Evolutionary conservation across 2,113 vertebrate genomes (phyloP).

Genomic region (Origma solitaria): DNA sequence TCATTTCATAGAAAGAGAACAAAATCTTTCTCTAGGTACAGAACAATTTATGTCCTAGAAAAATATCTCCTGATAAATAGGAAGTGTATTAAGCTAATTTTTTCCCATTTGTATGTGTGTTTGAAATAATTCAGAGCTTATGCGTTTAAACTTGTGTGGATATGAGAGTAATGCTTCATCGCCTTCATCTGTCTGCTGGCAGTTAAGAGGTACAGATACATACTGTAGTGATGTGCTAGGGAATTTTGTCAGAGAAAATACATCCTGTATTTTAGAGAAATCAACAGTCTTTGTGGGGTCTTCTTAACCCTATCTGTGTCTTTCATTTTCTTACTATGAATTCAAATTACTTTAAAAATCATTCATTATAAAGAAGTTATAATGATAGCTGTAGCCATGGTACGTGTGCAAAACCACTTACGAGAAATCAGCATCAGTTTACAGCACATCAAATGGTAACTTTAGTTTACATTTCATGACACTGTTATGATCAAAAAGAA

Average conservation of each 20-base stretch:
- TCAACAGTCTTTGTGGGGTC: fast-evolving
- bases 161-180: not conserved
- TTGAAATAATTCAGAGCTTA: not conserved
- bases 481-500: not conserved
- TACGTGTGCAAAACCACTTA: not conserved
- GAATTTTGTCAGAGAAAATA: not conserved
- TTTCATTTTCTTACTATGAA: not conserved
- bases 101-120: not conserved
- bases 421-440: not conserved
- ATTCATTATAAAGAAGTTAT: not conserved
- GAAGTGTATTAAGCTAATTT: not conserved
- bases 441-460: not conserved
- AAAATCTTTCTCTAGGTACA: not conserved
- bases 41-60: not conserved
- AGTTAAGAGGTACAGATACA: not conserved
- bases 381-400: not conserved
- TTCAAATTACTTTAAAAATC: not conserved
- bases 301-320: not conserved
- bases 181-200: not conserved
- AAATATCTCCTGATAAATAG: not conserved
- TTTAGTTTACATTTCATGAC: not conserved
- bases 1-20: not conserved
- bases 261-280: not conserved
- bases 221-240: not conserved
- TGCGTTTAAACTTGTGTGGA: not conserved